Evolutionary conservation across 1,140 invertebrate species (phyloP).

Genomic region (Manduca sexta): DNA sequence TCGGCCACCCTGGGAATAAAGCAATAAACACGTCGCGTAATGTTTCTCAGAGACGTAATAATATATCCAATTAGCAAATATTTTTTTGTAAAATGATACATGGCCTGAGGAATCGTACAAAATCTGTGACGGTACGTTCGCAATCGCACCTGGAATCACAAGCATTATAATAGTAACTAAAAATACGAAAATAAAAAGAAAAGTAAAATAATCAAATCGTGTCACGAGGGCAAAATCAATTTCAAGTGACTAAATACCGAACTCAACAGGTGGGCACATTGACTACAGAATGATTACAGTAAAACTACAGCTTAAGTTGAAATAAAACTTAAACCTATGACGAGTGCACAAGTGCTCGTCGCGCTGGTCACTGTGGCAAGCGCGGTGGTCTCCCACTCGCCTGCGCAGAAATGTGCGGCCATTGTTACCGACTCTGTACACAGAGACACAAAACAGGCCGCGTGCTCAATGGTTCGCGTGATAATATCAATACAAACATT

Average conservation of each 20-base stretch:
- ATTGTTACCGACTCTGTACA: too few relatives aligned
- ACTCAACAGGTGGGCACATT: conserved; percentile 58
- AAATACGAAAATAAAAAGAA: too few relatives aligned
- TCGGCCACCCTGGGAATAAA: conserved; percentile 21
- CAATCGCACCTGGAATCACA: too few relatives aligned
- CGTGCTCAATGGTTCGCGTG: neutral
- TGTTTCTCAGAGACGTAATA: neutral
- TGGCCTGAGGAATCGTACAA: neutral
- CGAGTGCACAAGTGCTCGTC: conserved; percentile 18
- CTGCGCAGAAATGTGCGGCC: neutral
- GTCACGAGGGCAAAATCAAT: conserved; percentile 3
- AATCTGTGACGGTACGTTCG: neutral
- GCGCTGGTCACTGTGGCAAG: conserved; percentile 23
- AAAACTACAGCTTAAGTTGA: conserved; percentile 29
- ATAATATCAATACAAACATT: conserved; percentile 21
- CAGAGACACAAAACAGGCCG: too few relatives aligned
- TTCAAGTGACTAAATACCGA: conserved; percentile 31
- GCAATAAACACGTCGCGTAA: neutral
- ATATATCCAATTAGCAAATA: neutral
- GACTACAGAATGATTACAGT: conserved; percentile 46
- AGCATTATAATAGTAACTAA: too few relatives aligned
- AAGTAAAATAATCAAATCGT: neutral
- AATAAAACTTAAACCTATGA: conserved; percentile 23
- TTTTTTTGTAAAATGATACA: neutral
- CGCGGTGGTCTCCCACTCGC: conserved; percentile 15